phyloP scores from a whole-genome alignment of 2,113 vertebrate genomes.

The Isurus oxyrinchus region DNA sequence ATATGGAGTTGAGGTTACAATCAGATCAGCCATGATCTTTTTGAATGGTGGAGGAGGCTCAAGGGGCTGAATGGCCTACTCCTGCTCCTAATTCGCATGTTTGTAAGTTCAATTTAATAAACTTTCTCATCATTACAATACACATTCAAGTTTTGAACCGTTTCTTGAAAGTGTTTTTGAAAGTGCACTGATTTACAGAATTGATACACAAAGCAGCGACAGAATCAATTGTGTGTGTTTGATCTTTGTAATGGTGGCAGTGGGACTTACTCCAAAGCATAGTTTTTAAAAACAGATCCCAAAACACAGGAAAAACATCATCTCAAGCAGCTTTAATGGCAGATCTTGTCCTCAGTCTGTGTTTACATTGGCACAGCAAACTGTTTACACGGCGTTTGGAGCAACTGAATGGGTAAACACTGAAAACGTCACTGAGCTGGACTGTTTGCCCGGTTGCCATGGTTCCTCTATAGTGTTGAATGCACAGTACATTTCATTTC shows the following conservation, averaged over 20 bases:
- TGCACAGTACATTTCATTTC: not conserved
- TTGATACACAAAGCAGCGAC: not conserved
- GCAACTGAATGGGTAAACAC: not conserved
- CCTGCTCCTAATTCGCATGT: too few species aligned
- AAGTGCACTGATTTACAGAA: not conserved
- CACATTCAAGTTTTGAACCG: not conserved
- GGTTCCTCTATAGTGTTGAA: not conserved
- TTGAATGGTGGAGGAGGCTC: too few species aligned
- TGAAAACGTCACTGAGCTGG: not conserved
- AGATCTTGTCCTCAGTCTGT: not conserved
- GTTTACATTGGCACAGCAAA: not conserved
- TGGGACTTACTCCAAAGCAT: not conserved
- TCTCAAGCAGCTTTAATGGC: not conserved
- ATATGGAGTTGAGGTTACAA: too few species aligned
- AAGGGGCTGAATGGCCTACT: too few species aligned
- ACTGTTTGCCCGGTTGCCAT: not conserved
- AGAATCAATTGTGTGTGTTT: not conserved
- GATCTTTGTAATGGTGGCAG: not conserved
- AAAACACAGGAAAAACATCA: not conserved
- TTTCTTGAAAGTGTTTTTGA: not conserved
- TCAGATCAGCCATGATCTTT: too few species aligned
- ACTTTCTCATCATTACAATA: not conserved
- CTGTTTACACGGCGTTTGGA: not conserved
- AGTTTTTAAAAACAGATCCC: not conserved
- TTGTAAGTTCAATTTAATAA: not conserved